Base-by-base conservation (phyloP, 1,140 invertebrate genomes). In the Heliconius hewitsoni region DNA sequence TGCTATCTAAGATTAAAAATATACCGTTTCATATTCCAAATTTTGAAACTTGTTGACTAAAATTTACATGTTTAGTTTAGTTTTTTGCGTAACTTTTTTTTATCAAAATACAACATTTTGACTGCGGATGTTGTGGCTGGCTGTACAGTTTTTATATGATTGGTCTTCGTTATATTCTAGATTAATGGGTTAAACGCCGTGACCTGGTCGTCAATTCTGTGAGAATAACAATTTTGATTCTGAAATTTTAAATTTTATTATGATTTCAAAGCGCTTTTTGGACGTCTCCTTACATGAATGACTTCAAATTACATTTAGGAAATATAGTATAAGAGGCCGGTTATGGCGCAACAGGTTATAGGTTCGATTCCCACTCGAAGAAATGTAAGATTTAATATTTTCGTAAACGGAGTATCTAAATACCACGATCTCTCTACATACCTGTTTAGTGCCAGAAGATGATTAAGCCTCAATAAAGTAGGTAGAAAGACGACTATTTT, bases 71-170 rank as follows among this genome's bases (percentile, higher is more conserved):
- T 30, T 30, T 66, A 13, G 23, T 23, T 27, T 66, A 30, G 60
- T 66, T 66, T 66, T 60, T 66, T 66, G 60, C 23, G 23, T 66
- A 66, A 66, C 60, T 30, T 66, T 66, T 57, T 46, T 66, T 30
- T 66, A 66, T 30, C 23, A 66, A 66, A 37, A 66, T 66, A 9
- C 2, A n/a, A 60, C 19, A 30, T 30, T 66, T 66, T 66, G 27
- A 66, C 60, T 66, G 60, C 60, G 60, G 60, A 66, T 6, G 60
- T 30, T 66, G 60, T 57, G 27, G 55, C n/a, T 6, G 19, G 0
- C 55, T 57, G 55, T 27, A 27, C 60, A 66, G 60, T 66, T 66
- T 66, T 66, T 66, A 30, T 66, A 18, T 8, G 19, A 57, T 1
- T 57, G 6, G 1, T 57, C 55, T 57, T 30, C 60, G 60, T 30